Evolutionary conservation across 2,888 invertebrate genomes (phyloP).

Genomic region (Conistra vaccinii): DNA sequence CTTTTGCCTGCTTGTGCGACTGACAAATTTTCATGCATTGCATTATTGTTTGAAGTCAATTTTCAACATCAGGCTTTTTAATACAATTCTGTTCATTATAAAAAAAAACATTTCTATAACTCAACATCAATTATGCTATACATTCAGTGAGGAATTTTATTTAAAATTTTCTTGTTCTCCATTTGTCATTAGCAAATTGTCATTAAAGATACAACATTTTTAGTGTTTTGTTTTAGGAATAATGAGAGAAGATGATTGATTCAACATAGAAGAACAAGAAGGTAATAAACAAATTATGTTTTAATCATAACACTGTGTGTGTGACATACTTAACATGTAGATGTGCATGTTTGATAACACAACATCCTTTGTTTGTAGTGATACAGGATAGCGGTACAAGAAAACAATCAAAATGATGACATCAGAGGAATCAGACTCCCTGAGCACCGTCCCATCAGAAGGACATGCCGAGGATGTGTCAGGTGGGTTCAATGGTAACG

Average conservation of each 20-base stretch:
- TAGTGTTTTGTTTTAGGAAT: conserved; percentile 69
- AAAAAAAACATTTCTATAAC: background rate
- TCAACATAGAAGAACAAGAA: conserved; percentile 59
- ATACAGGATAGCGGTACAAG: conserved; percentile 58
- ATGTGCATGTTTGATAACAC: conserved; percentile 29
- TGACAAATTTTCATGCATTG: conserved; percentile 30
- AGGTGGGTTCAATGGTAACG: conserved; percentile 69
- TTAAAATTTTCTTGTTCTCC: background rate
- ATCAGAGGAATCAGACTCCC: conserved; percentile 84
- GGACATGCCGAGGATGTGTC: conserved; percentile 83
- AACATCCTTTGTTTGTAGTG: conserved; percentile 62
- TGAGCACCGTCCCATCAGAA: conserved; percentile 83
- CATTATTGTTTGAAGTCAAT: conserved; percentile 1
- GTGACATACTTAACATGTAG: conserved; percentile 21
- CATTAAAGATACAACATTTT: conserved; percentile 44
- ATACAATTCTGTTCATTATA: background rate
- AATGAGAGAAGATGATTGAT: conserved; percentile 64
- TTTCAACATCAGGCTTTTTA: background rate
- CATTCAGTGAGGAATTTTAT: background rate
- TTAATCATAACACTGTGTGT: conserved; percentile 4
- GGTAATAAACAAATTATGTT: conserved; percentile 59
- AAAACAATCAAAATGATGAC: conserved; percentile 78
- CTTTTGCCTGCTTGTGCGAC: conserved; percentile 42
- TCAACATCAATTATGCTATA: background rate
- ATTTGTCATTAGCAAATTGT: background rate